Percentiles rank a stretch among this genome's conserved stretches.
Evolutionary conservation across 1,140 invertebrate genomes (phyloP).

Genomic region (Leptinotarsa texana): DNA sequence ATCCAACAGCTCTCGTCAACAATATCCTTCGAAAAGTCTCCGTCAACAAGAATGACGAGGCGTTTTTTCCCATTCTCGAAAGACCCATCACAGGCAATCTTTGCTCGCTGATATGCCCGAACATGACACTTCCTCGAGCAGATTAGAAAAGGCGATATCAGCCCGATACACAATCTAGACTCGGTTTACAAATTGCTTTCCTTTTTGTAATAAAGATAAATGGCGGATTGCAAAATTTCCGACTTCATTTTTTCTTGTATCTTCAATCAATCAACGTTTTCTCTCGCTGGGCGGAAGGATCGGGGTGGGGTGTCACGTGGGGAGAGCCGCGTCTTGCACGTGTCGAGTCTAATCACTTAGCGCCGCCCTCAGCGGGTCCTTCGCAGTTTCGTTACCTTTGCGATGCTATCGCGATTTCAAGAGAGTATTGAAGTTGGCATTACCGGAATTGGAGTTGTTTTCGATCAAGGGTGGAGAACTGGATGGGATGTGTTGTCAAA

Average conservation of each 20-base stretch:
- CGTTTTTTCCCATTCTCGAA: too few relatives aligned
- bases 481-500: too few relatives aligned
- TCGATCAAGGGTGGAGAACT: too few relatives aligned
- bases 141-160: conserved; percentile 24
- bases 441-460: too few relatives aligned
- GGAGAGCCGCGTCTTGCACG: conserved; percentile 24
- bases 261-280: conserved; percentile 38
- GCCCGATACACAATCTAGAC: conserved; percentile 24
- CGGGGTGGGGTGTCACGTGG: too few relatives aligned
- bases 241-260: conserved; percentile 35
- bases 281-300: background rate
- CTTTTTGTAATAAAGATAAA: conserved; percentile 33
- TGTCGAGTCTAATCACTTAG: conserved; percentile 41
- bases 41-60: too few relatives aligned
- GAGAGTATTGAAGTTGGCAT: too few relatives aligned
- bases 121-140: background rate
- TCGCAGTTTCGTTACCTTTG: conserved; percentile 10
- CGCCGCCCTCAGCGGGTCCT: conserved; percentile 28
- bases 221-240: conserved; percentile 35
- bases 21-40: too few relatives aligned
- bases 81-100: background rate
- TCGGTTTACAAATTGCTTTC: conserved; percentile 33
- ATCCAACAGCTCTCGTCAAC: too few relatives aligned
- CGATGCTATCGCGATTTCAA: background rate
- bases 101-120: conserved; percentile 4